A percentile compares a stretch with the other conserved stretches of the same genome.
Conservation (phyloP, 1,140 invertebrate species). For the Listronotus oregonensis region DNA sequence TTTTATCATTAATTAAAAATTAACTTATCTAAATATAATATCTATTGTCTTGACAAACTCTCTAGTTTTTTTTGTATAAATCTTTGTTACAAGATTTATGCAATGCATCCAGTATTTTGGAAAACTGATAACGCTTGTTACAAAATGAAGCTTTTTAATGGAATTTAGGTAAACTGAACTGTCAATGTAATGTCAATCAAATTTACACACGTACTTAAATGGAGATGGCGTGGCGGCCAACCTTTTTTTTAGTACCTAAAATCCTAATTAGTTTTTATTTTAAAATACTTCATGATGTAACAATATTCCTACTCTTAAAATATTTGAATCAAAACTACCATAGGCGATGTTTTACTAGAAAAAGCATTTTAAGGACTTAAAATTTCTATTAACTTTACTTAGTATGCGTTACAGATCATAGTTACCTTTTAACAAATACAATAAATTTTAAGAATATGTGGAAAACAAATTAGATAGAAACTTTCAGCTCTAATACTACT, state of each 20-base stretch:
- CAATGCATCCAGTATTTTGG: background rate
- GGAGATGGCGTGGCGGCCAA: too few species aligned
- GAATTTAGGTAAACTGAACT: too few species aligned
- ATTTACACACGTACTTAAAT: too few species aligned
- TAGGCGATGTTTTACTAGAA: slow-evolving; percentile 7
- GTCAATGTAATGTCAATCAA: too few species aligned
- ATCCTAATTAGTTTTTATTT: too few species aligned
- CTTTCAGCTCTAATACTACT: background rate
- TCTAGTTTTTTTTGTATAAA: slow-evolving; percentile 11
- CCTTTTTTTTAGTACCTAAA: too few species aligned
- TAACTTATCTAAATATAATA: slow-evolving; percentile 25
- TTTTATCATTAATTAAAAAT: background rate
- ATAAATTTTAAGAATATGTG: background rate
- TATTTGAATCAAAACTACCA: background rate
- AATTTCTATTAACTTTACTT: too few species aligned
- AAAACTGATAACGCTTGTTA: too few species aligned
- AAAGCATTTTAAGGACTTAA: slow-evolving; percentile 7
- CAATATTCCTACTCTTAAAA: too few species aligned
- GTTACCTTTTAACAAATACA: background rate
- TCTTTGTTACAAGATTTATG: slow-evolving; percentile 6
- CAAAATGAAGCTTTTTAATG: too few species aligned
- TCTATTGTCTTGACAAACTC: slow-evolving; percentile 35
- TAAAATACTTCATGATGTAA: too few species aligned
- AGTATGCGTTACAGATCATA: background rate
- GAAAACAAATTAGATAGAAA: background rate